Evolutionary conservation across 2,888 invertebrate genomes (phyloP).

Genomic region (Morpho helenor): DNA sequence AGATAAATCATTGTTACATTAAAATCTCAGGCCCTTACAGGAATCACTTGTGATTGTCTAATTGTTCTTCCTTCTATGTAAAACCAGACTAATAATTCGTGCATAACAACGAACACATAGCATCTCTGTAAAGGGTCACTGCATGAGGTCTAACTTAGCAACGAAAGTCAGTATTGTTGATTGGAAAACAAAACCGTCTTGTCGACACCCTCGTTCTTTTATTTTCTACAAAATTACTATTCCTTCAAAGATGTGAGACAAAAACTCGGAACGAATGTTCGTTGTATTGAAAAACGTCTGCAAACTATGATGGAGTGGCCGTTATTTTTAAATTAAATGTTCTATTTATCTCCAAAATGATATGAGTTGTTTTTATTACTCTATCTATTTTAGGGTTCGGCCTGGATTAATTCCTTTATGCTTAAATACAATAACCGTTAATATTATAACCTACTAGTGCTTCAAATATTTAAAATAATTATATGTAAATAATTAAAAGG

Average conservation of each 20-base stretch:
- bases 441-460: too few species aligned
- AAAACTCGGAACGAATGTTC: constrained; percentile 61
- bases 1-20: constrained; percentile 69
- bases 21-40: constrained; percentile 53
- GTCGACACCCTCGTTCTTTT: constrained; percentile 75
- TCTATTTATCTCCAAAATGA: constrained; percentile 39
- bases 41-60: constrained; percentile 69
- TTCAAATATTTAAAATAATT: too few species aligned
- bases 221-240: constrained; percentile 60
- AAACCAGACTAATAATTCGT: constrained; percentile 78
- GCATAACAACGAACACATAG: constrained; percentile 62
- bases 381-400: constrained; percentile 10
- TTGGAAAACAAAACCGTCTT: constrained; percentile 67
- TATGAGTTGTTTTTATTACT: constrained; percentile 27
- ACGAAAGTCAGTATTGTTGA: constrained; percentile 63
- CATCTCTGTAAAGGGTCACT: constrained; percentile 61
- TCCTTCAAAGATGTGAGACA: constrained; percentile 56
- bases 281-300: constrained; percentile 48
- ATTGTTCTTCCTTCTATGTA: constrained; percentile 65
- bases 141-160: constrained; percentile 58
- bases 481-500: too few species aligned
- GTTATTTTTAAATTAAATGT: constrained; percentile 62
- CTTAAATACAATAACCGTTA: too few species aligned
- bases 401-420: not conserved
- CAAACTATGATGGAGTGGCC: constrained; percentile 57